phyloP scores from a whole-genome alignment of 1,140 invertebrate genomes.

The Belonocnema kinseyi region DNA sequence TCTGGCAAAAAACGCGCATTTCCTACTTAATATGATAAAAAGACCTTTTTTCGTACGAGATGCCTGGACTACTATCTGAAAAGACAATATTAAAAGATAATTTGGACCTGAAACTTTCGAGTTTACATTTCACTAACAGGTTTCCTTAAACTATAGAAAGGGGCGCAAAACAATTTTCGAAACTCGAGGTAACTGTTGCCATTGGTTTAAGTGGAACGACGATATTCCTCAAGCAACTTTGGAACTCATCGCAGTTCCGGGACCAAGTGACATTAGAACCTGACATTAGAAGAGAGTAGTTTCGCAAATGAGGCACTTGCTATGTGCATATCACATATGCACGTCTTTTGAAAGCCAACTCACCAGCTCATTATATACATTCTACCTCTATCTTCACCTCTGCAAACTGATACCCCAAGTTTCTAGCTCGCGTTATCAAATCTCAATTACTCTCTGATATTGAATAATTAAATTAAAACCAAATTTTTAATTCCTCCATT shows the following conservation, averaged over 20 bases:
- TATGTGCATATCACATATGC: slow-evolving; percentile 23
- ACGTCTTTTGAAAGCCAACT: slow-evolving; percentile 22
- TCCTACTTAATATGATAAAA: too few species aligned
- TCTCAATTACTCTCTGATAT: too few species aligned
- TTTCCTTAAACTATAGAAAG: slow-evolving; percentile 6
- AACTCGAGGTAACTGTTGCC: slow-evolving; percentile 16
- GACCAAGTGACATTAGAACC: slow-evolving; percentile 22
- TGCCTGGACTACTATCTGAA: too few species aligned
- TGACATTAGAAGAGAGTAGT: slow-evolving; percentile 22
- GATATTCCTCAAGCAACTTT: slow-evolving; percentile 24
- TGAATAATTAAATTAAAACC: too few species aligned
- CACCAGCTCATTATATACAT: not conserved
- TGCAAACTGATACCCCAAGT: slow-evolving; percentile 1
- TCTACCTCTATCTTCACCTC: not conserved
- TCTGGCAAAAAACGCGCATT: too few species aligned
- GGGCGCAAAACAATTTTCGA: slow-evolving; percentile 21
- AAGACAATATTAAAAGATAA: slow-evolving; percentile 32
- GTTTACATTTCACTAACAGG: not conserved
- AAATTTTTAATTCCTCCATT: too few species aligned
- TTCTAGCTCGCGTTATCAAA: not conserved
- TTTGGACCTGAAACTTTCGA: slow-evolving; percentile 6
- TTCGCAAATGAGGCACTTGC: slow-evolving; percentile 24
- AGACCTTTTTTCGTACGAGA: too few species aligned
- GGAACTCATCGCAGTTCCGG: slow-evolving; percentile 24
- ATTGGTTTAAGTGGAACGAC: slow-evolving; percentile 22